Conservation (phyloP, 2,113 vertebrate genomes). For the Mirounga angustirostris region DNA sequence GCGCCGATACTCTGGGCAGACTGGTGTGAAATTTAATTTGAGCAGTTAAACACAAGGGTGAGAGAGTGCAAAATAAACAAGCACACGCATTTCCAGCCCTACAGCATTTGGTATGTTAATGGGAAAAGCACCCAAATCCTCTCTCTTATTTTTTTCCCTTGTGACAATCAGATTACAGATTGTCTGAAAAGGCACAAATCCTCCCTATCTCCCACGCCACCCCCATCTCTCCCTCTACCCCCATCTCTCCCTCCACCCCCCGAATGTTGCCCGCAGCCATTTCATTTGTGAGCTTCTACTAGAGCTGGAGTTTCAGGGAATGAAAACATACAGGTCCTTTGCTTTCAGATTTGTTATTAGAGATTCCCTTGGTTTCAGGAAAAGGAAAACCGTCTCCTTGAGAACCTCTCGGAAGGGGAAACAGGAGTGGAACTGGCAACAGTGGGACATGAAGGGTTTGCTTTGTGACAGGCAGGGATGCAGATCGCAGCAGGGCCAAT, state of each 20-base stretch:
- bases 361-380: not conserved
- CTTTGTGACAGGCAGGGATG: not conserved
- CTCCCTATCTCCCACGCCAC: not conserved
- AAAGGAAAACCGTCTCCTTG: not conserved
- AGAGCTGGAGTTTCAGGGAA: not conserved
- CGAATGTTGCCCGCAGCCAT: not conserved
- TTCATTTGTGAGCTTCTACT: not conserved
- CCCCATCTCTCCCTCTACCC: not conserved
- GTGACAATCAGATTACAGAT: slow-evolving; percentile 66
- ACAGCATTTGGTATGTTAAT: slow-evolving; percentile 69
- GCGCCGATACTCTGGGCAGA: slow-evolving; percentile 80
- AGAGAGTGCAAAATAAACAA: slow-evolving; percentile 82
- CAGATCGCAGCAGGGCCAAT: not conserved
- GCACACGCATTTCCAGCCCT: slow-evolving; percentile 72
- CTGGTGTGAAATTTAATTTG: slow-evolving; percentile 86
- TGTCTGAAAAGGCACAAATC: slow-evolving; percentile 55
- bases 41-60: slow-evolving; percentile 84
- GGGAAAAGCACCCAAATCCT: slow-evolving; percentile 65
- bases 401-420: not conserved
- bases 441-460: not conserved
- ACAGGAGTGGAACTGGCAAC: not conserved
- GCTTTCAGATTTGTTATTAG: slow-evolving; percentile 32
- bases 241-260: not conserved
- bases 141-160: not conserved
- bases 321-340: not conserved